Evolutionary conservation across 1,140 invertebrate genomes (phyloP), one percentile per base, ranked within the genome.

Genomic region (Harlomillsia oculata): DNA sequence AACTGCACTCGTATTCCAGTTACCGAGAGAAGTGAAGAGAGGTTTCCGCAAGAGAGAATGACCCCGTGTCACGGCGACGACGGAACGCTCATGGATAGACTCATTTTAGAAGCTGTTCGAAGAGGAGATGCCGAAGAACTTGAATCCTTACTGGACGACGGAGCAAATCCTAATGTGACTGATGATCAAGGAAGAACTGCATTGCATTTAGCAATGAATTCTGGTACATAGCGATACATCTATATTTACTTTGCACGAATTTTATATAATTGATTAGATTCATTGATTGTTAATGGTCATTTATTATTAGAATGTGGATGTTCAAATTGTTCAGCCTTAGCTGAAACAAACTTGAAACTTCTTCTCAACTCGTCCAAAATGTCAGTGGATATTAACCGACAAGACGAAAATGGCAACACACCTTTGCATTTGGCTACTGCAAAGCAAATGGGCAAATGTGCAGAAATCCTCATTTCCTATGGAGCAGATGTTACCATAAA

Each of bases 241-340:
- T 34, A n/a, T n/a, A n/a, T 34, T 34, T 34, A 9, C 8, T n/a
- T 9, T 34, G 32, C 32, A 34, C 32, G 32, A 34, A 34, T 34
- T n/a, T 34, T 34, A 8, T 30, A 16, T 5, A n/a, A 30, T 28
- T 30, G 13, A n/a, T 29, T 45, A n/a, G 21, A 4, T 28, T 45
- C 25, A 28, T n/a, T 45, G 43, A 28, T 34, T 8, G 8, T 9
- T 34, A 9, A 9, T 34, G 32, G 32, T 16, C n/a, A 44, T 11
- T 23, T 50, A 45, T 53, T 46, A 49, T 53, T 29, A 59, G 62
- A 60, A 44, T 64, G 62, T 32, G 34, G n/a, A 13, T 65, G 63
- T 41, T 20, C 13, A n/a, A 53, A 32, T 25, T 65, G 63, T 21
- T 34, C 57, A 3, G 48, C 53, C 16, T 41, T 56, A 45, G 30